Conservation (phyloP, 2,113 vertebrate genomes). For the Salvelinus sp. region DNA sequence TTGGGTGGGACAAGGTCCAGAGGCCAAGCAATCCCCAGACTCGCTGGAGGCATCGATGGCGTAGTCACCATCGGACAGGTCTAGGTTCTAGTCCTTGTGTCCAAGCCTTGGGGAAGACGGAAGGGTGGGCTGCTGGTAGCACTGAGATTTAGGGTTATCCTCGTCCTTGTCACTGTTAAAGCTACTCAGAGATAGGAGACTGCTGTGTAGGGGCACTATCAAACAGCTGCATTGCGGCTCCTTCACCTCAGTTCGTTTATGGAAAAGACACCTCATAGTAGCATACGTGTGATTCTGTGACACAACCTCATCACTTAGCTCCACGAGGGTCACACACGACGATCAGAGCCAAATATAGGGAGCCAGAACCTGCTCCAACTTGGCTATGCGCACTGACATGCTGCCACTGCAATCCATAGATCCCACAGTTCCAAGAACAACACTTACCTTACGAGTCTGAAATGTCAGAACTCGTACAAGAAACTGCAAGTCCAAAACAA, state of each 20-base stretch:
- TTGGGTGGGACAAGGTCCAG: background rate
- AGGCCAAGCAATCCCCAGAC: slow-evolving; percentile 30
- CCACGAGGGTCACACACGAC: background rate
- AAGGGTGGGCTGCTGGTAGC: slow-evolving; percentile 28
- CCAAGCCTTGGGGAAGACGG: slow-evolving; percentile 11
- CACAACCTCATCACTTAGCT: background rate
- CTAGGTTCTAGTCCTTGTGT: slow-evolving; percentile 32
- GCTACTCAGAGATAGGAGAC: background rate
- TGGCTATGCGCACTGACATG: too few relatives aligned
- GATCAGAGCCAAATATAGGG: background rate
- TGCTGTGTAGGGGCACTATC: background rate
- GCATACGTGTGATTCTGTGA: background rate
- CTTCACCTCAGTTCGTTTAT: background rate
- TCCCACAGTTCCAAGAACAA: too few relatives aligned
- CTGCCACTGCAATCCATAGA: too few relatives aligned
- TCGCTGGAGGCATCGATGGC: slow-evolving; percentile 65
- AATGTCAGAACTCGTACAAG: too few relatives aligned
- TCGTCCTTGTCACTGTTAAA: slow-evolving; percentile 29
- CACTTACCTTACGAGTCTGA: too few relatives aligned
- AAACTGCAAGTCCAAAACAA: too few relatives aligned
- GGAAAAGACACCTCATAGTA: background rate
- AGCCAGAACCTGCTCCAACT: background rate
- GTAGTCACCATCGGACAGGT: slow-evolving; percentile 62
- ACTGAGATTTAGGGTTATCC: slow-evolving; percentile 37
- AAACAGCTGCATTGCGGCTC: slow-evolving; percentile 10